Evolutionary conservation across 2,113 vertebrate species (phyloP), one percentile per base, ranked within the genome.

Genomic region (Ochotona princeps): DNA sequence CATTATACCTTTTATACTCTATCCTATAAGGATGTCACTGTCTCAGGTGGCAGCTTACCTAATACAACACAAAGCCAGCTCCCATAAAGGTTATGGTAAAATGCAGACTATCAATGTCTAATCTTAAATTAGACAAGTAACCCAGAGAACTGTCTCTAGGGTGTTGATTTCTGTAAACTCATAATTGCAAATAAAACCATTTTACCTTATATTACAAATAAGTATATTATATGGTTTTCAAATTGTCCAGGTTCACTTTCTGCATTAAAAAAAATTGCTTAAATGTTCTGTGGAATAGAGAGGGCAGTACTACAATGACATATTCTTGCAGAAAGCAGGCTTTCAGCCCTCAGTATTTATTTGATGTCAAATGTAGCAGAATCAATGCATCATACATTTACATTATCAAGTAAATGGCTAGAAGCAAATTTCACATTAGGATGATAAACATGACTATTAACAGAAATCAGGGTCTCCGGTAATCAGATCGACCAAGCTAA

Each of bases 351-450:
- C 76, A 72, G 65, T 76, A 94, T 97, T 94, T 93, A 95, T 94
- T 88, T 90, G 44, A 96, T 90, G 87, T 30, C 81, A 93, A 90
- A 91, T 93, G 84, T 60, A 94, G 72, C 83, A 95, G 90, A 80
- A 90, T 67, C 87, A 89, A 79, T 20, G 1, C 23, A 89, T 95
- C 92, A 78, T 72, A 65, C 28, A 49, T 95, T 91, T 86, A 94
- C 0, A 8, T n/a, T 73, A 97, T 83, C 92, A 95, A 87, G 82
- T 84, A 96, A 96, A 95, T 75, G 79, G 79, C 94, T 88, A 86
- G 81, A 96, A 95, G 57, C 73, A 92, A 95, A 96, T 95, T 89
- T 97, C 88, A 74, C 95, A 95, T 94, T 91, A 91, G 96, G 84
- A 94, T 80, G 92, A 95, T 94, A 95, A 66, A 93, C 65, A 63